Evolutionary conservation across 2,888 invertebrate genomes (phyloP).

Genomic region (Panopea generosa): DNA sequence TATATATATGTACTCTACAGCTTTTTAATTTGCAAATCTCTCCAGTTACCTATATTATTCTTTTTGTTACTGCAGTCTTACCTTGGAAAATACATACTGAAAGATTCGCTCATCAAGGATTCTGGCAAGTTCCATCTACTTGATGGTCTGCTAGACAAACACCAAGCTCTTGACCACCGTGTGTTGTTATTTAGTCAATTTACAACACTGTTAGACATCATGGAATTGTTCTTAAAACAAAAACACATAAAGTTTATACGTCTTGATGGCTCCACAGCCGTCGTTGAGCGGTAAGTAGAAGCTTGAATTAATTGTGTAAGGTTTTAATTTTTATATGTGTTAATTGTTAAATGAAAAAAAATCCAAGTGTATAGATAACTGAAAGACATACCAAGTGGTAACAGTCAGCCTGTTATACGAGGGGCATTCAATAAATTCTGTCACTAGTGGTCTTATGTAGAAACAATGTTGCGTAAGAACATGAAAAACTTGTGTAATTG

Average conservation of each 20-base stretch:
- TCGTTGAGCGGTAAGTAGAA: conserved; percentile 80
- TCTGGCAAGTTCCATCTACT: conserved; percentile 95
- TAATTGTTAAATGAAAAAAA: neutral
- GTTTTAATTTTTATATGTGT: neutral
- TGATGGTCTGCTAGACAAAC: conserved; percentile 91
- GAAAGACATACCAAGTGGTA: too few relatives aligned
- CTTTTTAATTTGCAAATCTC: too few relatives aligned
- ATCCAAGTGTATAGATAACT: too few relatives aligned
- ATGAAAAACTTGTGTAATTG: too few relatives aligned
- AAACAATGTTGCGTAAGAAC: too few relatives aligned
- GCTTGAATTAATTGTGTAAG: too few relatives aligned
- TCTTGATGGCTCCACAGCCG: conserved; percentile 95
- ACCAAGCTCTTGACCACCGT: conserved; percentile 88
- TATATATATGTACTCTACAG: too few relatives aligned
- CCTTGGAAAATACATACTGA: conserved; percentile 68
- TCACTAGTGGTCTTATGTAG: too few relatives aligned
- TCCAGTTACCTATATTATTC: too few relatives aligned
- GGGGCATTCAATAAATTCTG: too few relatives aligned
- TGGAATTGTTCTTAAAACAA: conserved; percentile 94
- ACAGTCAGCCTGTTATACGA: too few relatives aligned
- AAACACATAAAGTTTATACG: conserved; percentile 91
- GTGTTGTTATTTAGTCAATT: conserved; percentile 98
- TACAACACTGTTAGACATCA: conserved; percentile 96
- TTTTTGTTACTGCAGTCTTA: conserved; percentile 64
- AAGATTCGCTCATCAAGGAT: conserved; percentile 88